Conservation (phyloP, 2,797 vertebrate genomes). For the Onychomys leucogaster region DNA sequence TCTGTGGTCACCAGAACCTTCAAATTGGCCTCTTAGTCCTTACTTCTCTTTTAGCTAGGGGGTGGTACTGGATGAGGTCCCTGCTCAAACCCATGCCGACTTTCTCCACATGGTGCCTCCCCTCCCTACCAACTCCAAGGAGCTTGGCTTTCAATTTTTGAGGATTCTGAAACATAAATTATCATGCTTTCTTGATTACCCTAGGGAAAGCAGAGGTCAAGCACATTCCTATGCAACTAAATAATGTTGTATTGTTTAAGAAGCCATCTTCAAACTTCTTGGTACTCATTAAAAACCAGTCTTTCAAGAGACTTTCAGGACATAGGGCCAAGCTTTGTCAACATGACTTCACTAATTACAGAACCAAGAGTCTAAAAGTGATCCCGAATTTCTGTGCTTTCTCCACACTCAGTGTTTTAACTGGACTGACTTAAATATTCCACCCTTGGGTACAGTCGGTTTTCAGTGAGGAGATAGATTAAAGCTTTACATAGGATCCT, state of each 20-base stretch:
- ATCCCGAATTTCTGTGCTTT: not conserved
- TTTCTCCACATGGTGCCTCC: not conserved
- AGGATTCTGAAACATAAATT: not conserved
- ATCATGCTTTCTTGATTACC: not conserved
- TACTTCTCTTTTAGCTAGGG: not conserved
- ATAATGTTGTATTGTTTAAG: not conserved
- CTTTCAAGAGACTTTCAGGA: constrained; percentile 5
- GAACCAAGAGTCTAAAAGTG: not conserved
- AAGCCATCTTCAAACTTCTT: not conserved
- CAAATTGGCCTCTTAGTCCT: not conserved
- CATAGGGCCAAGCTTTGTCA: not conserved
- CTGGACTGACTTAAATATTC: not conserved
- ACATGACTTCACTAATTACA: not conserved
- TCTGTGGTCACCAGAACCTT: not conserved
- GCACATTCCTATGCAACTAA: not conserved
- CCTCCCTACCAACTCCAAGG: not conserved
- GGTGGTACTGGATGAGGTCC: not conserved
- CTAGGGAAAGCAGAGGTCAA: not conserved
- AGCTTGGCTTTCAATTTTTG: not conserved
- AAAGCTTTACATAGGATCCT: not conserved
- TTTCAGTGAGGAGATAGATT: not conserved
- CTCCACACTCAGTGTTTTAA: not conserved
- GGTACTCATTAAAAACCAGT: not conserved
- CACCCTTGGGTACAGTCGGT: not conserved
- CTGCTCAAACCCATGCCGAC: not conserved